Conservation (phyloP, 2,888 invertebrate species). For the Leptopterna dolabrata region DNA sequence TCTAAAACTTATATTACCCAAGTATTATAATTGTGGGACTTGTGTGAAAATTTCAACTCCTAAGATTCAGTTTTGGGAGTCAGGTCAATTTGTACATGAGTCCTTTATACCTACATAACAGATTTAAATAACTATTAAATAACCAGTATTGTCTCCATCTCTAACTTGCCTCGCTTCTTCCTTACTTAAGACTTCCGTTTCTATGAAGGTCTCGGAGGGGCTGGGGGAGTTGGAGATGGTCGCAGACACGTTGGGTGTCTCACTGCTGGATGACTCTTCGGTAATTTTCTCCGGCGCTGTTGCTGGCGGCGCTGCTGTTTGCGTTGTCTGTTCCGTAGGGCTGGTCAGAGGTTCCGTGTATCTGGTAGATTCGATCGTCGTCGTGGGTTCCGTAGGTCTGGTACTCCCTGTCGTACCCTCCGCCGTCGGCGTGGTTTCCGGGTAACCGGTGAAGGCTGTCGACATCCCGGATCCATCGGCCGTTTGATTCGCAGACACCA, state of each 20-base stretch:
- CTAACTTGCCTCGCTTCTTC: background rate
- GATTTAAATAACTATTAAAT: background rate
- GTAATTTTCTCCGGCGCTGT: background rate
- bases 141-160: background rate
- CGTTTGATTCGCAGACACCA: background rate
- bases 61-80: too few relatives aligned
- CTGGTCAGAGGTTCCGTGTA: slow-evolving; percentile 33
- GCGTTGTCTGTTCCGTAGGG: background rate
- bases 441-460: background rate
- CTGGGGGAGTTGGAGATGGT: background rate
- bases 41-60: too few relatives aligned
- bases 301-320: background rate
- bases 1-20: too few relatives aligned
- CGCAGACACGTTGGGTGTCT: background rate
- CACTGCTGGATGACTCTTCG: background rate
- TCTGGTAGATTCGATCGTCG: background rate
- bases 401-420: background rate
- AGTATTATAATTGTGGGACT: too few relatives aligned
- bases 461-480: background rate
- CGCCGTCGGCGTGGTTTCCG: background rate
- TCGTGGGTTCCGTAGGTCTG: background rate
- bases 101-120: too few relatives aligned
- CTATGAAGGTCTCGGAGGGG: background rate
- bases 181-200: background rate
- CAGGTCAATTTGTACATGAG: too few relatives aligned